Base-by-base conservation (phyloP, 1,140 invertebrate genomes). In the Pseudomyrmex concolor region DNA sequence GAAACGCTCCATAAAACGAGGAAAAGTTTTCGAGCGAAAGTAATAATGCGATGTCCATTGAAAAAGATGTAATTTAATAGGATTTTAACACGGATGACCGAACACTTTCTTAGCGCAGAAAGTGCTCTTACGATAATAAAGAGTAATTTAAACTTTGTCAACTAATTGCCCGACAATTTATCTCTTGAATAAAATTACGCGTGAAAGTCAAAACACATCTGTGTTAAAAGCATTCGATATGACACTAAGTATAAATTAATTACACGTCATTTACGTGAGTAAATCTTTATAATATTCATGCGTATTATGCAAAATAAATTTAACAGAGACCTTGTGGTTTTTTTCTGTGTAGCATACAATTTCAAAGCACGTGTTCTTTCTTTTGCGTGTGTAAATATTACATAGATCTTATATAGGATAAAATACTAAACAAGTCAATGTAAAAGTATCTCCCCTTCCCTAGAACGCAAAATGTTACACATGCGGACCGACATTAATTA, bases 401-500 rank as follows among this genome's bases (percentile, higher is more conserved):
- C 12, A 12, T 63, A 63, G n/a, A 22, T 22, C 34, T 50, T 22
- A 25, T 17, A 2, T n/a, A 4, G 2, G 9, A 2, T 7, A 10
- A n/a, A 68, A 77, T 57, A 57, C 2, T n/a, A n/a, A 64, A 51
- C 48, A 5, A 43, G 45, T 54, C n/a, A n/a, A 55, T 55, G 50
- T 55, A 50, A 74, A 74, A 45, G 51, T 34, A 51, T 66, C 34
- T 13, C 10, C 22, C 2, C 19, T 8, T 10, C 19, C 2, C 4
- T 12, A 55, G n/a, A 12, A 17, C n/a, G 19, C n/a, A 54, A 57
- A 80, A 83, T 71, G 83, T 83, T 86, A 87, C 81, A 86, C 5
- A 68, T 71, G 68, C 68, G 48, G 84, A 89, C 89, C 77, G 85
- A 68, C 74, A 89, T 90, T 91, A 90, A 90, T 91, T 91, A 86